These are phyloP conservation scores for Hippopotamus amphibius DNA, from an alignment of 2,113 vertebrate species.

Conservation along the genomic window DNA sequence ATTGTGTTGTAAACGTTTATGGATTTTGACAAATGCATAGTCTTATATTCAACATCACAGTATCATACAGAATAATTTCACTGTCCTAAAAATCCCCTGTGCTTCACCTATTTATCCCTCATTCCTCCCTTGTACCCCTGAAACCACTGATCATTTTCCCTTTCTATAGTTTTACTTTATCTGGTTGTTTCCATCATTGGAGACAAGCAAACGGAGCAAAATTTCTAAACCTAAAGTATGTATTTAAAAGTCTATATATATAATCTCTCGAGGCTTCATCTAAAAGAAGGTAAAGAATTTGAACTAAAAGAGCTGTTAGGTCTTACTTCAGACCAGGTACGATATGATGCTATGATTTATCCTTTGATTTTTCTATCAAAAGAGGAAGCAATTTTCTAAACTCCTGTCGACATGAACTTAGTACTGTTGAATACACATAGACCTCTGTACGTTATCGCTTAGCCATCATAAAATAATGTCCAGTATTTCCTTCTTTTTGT, in stretches of 20 bases:
- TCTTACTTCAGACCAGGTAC: not conserved
- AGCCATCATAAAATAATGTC: not conserved
- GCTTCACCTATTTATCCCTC: not conserved
- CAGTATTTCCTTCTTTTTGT: not conserved
- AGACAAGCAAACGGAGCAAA: not conserved
- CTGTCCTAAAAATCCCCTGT: not conserved
- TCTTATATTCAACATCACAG: not conserved
- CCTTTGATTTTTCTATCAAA: not conserved
- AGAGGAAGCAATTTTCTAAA: constrained; percentile 22
- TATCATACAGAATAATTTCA: not conserved
- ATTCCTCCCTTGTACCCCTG: not conserved
- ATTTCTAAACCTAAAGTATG: not conserved
- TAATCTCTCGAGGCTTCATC: not conserved
- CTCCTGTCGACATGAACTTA: not conserved
- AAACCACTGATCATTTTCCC: not conserved
- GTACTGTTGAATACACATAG: not conserved
- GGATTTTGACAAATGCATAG: not conserved
- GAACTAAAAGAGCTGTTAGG: not conserved
- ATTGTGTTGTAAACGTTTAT: not conserved
- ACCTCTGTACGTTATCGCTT: not conserved
- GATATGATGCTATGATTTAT: not conserved
- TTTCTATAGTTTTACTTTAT: not conserved
- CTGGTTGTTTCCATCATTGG: not conserved
- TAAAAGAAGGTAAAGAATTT: not conserved
- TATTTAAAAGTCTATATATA: not conserved